A percentile compares a stretch with the other conserved stretches of the same genome.
Conservation (phyloP, 92 coral and sea anemone genomes). For the Epizoanthus scotinus region DNA sequence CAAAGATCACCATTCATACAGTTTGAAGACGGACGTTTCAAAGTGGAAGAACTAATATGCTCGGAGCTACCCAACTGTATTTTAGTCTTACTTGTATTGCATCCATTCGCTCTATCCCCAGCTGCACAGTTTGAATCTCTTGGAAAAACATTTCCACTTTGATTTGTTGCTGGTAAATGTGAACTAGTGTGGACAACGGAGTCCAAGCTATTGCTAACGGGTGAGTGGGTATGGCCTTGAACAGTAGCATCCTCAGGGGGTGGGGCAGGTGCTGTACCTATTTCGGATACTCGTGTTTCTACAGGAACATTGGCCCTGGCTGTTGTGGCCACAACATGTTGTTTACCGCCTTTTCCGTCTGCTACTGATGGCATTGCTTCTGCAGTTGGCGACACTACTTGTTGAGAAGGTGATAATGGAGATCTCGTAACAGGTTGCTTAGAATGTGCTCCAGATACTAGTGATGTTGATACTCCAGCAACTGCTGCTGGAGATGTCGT, state of each 20-base stretch:
- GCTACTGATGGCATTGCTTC: background rate
- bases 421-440: background rate
- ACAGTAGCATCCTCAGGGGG: background rate
- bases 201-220: background rate
- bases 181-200: background rate
- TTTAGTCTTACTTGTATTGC: background rate
- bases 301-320: background rate
- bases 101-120: background rate
- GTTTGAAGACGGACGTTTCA: slow-evolving; percentile 20
- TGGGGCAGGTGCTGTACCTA: background rate
- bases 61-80: background rate
- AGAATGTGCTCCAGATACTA: background rate
- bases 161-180: background rate
- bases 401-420: background rate
- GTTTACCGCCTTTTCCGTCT: background rate
- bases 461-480: background rate
- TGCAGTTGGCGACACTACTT: background rate
- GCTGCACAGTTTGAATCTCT: background rate
- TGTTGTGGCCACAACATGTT: background rate
- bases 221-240: background rate
- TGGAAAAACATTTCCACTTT: background rate
- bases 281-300: background rate
- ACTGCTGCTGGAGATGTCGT: background rate
- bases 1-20: slow-evolving; percentile 30
- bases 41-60: background rate